Evolutionary conservation across 2,113 vertebrate genomes (phyloP).

Genomic region (Octodon degus): DNA sequence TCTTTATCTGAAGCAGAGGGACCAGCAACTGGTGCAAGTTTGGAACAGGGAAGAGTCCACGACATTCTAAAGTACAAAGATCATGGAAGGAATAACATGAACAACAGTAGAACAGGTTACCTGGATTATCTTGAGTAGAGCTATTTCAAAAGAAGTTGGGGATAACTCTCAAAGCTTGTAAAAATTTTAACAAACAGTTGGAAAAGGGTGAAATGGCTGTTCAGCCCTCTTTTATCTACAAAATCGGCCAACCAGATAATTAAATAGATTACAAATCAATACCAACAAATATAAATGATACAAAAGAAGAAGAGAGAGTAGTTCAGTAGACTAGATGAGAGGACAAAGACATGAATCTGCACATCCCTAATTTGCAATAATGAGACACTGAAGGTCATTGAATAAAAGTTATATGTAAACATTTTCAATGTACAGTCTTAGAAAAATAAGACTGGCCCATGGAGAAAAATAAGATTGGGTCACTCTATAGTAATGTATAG

Average conservation of each 20-base stretch:
- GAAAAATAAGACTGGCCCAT: not conserved
- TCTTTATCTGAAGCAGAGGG: not conserved
- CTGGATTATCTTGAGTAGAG: not conserved
- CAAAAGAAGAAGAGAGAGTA: not conserved
- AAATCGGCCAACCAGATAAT: constrained; percentile 14
- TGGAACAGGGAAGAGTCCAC: not conserved
- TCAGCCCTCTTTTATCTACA: not conserved
- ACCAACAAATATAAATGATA: not conserved
- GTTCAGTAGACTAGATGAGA: not conserved
- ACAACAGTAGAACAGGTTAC: not conserved
- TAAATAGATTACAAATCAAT: not conserved
- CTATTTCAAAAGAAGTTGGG: not conserved
- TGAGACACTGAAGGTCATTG: not conserved
- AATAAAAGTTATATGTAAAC: not conserved
- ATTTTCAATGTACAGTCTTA: not conserved
- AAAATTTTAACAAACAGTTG: not conserved
- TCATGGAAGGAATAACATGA: not conserved
- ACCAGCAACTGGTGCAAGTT: not conserved
- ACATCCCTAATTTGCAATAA: not conserved
- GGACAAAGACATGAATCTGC: not conserved
- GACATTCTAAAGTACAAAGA: not conserved
- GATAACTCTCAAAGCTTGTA: not conserved
- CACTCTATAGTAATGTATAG: not conserved
- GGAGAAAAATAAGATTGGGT: not conserved
- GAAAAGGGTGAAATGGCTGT: not conserved